Percentiles rank a stretch among this genome's conserved stretches.
Conservation (phyloP, 2,113 vertebrate species). For the Sinocyclocheilus rhinocerous region DNA sequence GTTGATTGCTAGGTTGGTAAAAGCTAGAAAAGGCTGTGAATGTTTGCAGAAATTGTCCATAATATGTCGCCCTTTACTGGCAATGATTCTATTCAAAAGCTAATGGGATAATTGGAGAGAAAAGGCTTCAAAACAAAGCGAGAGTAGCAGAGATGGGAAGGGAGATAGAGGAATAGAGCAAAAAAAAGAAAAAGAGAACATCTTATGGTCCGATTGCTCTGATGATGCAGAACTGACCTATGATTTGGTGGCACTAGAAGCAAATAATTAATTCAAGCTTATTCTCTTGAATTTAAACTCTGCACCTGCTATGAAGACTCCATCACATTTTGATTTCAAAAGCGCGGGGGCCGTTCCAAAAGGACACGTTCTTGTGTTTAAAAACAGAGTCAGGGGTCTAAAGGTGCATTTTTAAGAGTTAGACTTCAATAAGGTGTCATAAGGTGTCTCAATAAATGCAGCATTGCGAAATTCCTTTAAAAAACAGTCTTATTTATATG, state of each 20-base stretch:
- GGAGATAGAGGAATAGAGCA: too few relatives aligned
- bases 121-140: constrained; percentile 5
- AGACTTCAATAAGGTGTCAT: background rate
- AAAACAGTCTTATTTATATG: too few relatives aligned
- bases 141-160: background rate
- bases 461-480: background rate
- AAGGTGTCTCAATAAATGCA: background rate
- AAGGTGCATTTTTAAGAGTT: background rate
- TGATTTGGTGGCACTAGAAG: constrained; percentile 34
- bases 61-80: background rate
- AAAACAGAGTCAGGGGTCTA: background rate
- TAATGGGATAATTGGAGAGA: constrained; percentile 26
- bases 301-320: constrained; percentile 13
- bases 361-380: background rate
- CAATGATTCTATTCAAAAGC: background rate
- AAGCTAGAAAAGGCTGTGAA: background rate
- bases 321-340: background rate
- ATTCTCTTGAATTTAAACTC: constrained; percentile 22
- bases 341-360: background rate
- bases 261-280: background rate
- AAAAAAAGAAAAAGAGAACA: background rate
- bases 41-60: background rate
- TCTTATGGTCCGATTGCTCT: constrained; percentile 1
- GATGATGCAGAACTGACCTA: constrained; percentile 16
- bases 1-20: constrained; percentile 9